Evolutionary conservation across 2,113 vertebrate species (phyloP), one percentile per base, ranked within the genome.

Genomic region (Lepus americanus): DNA sequence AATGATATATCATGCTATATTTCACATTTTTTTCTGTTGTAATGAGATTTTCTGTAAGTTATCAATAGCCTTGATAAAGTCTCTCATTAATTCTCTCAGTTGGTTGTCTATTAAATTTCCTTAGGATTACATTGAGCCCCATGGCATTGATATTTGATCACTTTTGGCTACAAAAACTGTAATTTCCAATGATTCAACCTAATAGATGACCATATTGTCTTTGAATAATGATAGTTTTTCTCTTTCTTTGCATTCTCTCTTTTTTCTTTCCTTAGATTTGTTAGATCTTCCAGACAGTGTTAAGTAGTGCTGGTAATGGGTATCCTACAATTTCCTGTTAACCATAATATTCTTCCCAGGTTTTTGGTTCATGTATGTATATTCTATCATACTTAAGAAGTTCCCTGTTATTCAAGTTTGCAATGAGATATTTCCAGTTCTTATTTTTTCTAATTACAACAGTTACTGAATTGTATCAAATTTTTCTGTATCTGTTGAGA

Each of bases 381-480:
- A 51, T 70, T 89, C 77, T 63, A 81, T 76, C 31, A 80, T 89
- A 29, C 84, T 55, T 87, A 70, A 80, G 61, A 87, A 84, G 14
- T 90, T 86, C 27, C 27, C 72, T 63, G 44, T 92, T 87, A 69
- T 73, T 64, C 44, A 78, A 53, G 44, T 87, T 91, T 86, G 5
- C 59, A 64, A 29, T 79, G 51, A 87, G 10, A 5, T 79, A 49
- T 84, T 89, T 92, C 59, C 9, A n/a, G 19, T 79, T 87, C 44
- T 79, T 84, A 7, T 76, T 83, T 67, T 51, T n/a, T 16, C 49
- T 72, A 87, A 33, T 80, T 80, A 70, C 4, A 78, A 20, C 88
- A 91, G 36, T 53, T 74, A 17, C 74, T 79, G 19, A 83, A 66
- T 93, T 70, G 17, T 74, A 66, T 80, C 39, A 94, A n/a, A 31